Conservation (phyloP, 2,888 invertebrate genomes). For the Stenoptilia bipunctidactyla region DNA sequence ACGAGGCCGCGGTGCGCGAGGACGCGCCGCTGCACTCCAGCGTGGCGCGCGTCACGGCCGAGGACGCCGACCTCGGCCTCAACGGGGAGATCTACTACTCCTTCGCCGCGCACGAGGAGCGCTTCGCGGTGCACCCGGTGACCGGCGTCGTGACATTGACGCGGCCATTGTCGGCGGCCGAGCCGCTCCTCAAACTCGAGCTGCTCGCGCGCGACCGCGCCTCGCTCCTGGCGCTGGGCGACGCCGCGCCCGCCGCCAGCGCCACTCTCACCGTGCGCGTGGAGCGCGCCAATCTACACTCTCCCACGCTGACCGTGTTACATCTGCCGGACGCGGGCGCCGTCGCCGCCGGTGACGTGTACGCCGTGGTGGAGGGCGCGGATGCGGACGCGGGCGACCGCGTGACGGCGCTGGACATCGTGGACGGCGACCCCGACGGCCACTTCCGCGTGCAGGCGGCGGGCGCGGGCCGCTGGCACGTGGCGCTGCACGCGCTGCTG, state of each 20-base stretch:
- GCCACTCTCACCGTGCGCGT: constrained; percentile 84
- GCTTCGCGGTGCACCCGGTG: constrained; percentile 94
- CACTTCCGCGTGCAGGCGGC: constrained; percentile 83
- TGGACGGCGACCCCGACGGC: constrained; percentile 91
- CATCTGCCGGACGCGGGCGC: constrained; percentile 78
- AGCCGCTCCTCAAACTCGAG: constrained; percentile 74
- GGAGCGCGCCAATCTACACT: constrained; percentile 85
- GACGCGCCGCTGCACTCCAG: constrained; percentile 88
- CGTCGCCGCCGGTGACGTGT: constrained; percentile 85
- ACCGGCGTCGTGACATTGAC: constrained; percentile 90
- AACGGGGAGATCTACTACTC: constrained; percentile 98
- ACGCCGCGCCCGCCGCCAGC: constrained; percentile 78
- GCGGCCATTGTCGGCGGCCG: constrained; percentile 71
- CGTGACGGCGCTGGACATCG: constrained; percentile 84
- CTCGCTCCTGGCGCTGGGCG: constrained; percentile 61
- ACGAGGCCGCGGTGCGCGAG: constrained; percentile 88
- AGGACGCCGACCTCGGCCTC: constrained; percentile 95
- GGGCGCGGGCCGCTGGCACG: constrained; percentile 79
- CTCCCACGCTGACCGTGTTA: constrained; percentile 86
- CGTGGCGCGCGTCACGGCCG: constrained; percentile 85
- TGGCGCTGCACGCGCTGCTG: constrained; percentile 81
- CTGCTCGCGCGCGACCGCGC: constrained; percentile 92
- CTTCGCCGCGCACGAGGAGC: constrained; percentile 79
- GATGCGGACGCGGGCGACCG: constrained; percentile 87
- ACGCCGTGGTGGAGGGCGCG: constrained; percentile 88